Evolutionary conservation across 2,113 vertebrate species (phyloP), one percentile per base, ranked within the genome.

Genomic region (Anhinga rufa): DNA sequence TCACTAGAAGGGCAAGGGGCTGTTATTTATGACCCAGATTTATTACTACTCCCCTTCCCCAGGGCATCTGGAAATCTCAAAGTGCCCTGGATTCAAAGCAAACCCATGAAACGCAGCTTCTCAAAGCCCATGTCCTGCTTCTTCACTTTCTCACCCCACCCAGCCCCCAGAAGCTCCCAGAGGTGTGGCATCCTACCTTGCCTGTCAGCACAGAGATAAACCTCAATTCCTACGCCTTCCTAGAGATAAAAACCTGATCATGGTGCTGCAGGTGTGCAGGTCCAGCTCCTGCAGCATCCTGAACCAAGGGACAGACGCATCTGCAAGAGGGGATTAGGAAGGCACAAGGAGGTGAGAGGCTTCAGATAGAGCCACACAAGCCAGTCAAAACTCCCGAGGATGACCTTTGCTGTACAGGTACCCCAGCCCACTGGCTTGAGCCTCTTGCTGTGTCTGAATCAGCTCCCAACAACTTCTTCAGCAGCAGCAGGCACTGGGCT

Each of bases 111-210:
- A 68, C 0, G 1, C 65, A 77, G 66, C 61, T 89, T 68, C 86
- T 55, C 51, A 12, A 69, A 96, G 65, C 36, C 55, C 9, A 0
- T 0, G 3, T 85, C 68, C 49, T 83, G 26, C 82, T 85, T 52
- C 80, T 86, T 52, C 42, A 5, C 55, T 25, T 85, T 25, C 78
- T 78, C 0, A 0, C 74, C 88, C 95, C 90, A 92, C 80, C 86
- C 83, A 79, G 65, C 48, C 76, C 57, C 65, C 42, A 83, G 86
- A 5, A 95, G 88, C 80, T 91, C 83, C 55, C 77, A 79, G 86
- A 96, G 88, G 88, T 89, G 86, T 68, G 80, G 93, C 76, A 92
- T 93, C 90, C 64, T 92, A 69, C 88, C 71, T 9, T 28, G 40
- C 48, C 76, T 82, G 92, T 69, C 92, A 92, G 77, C 4, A 49